Evolutionary conservation across 2,113 vertebrate species (phyloP).

Genomic region (Oryctolagus cuniculus): DNA sequence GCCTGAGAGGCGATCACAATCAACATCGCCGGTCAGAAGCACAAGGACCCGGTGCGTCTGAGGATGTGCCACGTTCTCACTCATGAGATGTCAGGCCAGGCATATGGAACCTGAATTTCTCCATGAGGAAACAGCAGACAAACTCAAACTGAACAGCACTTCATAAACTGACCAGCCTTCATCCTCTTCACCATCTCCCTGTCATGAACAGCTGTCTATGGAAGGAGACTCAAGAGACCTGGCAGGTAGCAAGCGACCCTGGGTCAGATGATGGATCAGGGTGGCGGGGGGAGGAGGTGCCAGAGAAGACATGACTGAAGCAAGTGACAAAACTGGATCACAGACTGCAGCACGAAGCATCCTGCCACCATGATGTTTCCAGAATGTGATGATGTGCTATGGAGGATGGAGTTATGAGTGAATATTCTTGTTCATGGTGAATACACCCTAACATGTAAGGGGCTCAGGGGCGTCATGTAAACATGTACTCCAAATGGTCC

Average conservation of each 20-base stretch:
- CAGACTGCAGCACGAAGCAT: not conserved
- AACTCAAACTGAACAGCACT: not conserved
- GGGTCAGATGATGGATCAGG: not conserved
- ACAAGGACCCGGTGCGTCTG: too few relatives aligned
- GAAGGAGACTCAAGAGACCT: not conserved
- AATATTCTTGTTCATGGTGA: not conserved
- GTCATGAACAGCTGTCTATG: accelerated
- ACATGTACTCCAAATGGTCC: not conserved
- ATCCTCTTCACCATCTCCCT: not conserved
- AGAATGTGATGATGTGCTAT: not conserved
- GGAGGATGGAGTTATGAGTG: too few relatives aligned
- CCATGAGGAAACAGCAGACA: not conserved
- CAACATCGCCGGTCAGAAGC: too few relatives aligned
- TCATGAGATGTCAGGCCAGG: too few relatives aligned
- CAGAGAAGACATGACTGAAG: not conserved
- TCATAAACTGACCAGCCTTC: not conserved
- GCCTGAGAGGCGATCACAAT: too few relatives aligned
- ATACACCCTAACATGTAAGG: not conserved
- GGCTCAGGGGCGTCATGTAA: not conserved
- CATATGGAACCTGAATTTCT: not conserved
- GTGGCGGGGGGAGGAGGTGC: not conserved
- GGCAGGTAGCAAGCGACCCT: not conserved
- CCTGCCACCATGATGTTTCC: not conserved
- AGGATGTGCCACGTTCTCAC: too few relatives aligned
- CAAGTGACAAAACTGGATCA: not conserved